A percentile compares a stretch with the other conserved stretches of the same genome.
Evolutionary conservation across 1,140 invertebrate genomes (phyloP).

Genomic region (Hycleus cichorii): DNA sequence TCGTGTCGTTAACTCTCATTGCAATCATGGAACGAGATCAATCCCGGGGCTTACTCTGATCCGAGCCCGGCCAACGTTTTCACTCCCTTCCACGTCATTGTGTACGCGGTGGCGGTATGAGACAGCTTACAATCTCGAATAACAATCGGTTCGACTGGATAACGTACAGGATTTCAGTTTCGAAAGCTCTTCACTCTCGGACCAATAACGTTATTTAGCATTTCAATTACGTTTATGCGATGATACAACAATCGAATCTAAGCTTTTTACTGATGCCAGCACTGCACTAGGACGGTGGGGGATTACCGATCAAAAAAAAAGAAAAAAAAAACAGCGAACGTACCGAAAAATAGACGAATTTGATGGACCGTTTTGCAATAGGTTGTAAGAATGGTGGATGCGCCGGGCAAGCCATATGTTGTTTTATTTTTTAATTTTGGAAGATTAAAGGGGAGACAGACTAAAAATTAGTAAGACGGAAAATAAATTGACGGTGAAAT

Average conservation of each 20-base stretch:
- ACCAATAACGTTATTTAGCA: conserved; percentile 20
- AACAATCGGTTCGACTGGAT: conserved; percentile 20
- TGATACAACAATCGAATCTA: too few relatives aligned
- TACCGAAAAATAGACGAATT: not conserved
- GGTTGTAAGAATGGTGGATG: not conserved
- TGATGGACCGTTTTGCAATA: not conserved
- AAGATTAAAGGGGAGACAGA: too few relatives aligned
- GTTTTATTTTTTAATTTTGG: too few relatives aligned
- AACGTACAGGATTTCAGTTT: conserved; percentile 21
- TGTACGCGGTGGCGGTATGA: conserved; percentile 12
- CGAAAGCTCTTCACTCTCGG: conserved; percentile 12
- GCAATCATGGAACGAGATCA: conserved; percentile 18
- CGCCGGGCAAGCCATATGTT: too few relatives aligned
- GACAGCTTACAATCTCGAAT: conserved; percentile 22
- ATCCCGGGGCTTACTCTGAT: conserved; percentile 18
- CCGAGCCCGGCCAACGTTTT: conserved; percentile 6
- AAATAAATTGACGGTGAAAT: too few relatives aligned
- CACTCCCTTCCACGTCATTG: conserved; percentile 16
- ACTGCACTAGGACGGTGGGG: too few relatives aligned
- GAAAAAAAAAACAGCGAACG: not conserved
- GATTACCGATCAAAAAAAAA: not conserved
- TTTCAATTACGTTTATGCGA: conserved; percentile 17
- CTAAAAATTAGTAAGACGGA: too few relatives aligned
- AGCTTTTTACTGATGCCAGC: too few relatives aligned
- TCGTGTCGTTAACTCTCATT: conserved; percentile 20